These are phyloP conservation scores for Lutjanus campechanus DNA, from an alignment of 2,797 vertebrate species.

Conservation along the genomic window DNA sequence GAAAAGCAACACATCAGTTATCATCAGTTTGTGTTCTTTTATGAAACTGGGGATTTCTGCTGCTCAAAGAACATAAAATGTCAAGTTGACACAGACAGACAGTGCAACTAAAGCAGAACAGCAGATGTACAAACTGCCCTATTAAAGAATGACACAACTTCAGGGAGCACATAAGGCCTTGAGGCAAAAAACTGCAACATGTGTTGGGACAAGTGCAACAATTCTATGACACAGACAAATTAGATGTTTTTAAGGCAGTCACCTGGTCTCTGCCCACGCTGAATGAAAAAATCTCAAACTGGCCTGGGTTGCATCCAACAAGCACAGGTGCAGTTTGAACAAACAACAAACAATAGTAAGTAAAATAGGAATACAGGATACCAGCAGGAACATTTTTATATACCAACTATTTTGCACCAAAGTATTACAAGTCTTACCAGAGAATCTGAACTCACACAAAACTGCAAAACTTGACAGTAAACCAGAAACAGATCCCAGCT, in stretches of 20 bases:
- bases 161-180: neutral
- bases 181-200: slow-evolving; percentile 20
- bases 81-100: neutral
- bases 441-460: no score
- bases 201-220: slow-evolving; percentile 49
- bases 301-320: no score
- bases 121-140: neutral
- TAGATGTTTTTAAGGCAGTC: slow-evolving; percentile 16
- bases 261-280: neutral
- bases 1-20: slow-evolving; percentile 42
- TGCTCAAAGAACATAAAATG: neutral
- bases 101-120: neutral
- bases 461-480: no score
- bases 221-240: slow-evolving; percentile 52
- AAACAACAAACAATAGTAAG: no score
- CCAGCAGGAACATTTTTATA: no score
- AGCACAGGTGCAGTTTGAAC: no score
- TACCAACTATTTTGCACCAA: no score
- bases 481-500: no score
- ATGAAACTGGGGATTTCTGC: neutral
- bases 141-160: slow-evolving; percentile 1
- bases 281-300: slow-evolving; percentile 1
- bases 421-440: no score
- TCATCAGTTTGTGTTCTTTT: neutral
- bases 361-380: no score